A percentile compares a stretch with the other conserved stretches of the same genome.
Conservation (phyloP, 2,797 vertebrate species). For the Mionectes olivaceus region DNA sequence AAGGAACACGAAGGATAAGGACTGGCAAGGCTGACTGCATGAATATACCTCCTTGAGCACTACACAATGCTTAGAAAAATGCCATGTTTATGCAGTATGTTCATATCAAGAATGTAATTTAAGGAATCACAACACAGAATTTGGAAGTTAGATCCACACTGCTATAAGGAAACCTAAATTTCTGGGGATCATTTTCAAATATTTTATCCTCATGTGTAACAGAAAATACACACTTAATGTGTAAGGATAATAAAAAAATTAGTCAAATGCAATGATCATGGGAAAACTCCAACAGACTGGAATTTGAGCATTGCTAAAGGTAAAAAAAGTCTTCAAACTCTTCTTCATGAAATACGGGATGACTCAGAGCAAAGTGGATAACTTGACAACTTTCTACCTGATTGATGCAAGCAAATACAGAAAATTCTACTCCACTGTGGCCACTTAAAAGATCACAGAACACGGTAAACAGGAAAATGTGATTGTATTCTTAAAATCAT, state of each 20-base stretch:
- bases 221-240: background rate
- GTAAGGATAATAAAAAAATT: background rate
- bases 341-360: background rate
- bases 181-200: background rate
- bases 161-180: background rate
- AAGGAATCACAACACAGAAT: background rate
- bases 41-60: background rate
- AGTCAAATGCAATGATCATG: background rate
- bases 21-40: background rate
- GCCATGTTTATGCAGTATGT: background rate
- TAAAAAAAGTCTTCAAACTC: background rate
- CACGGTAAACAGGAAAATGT: background rate
- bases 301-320: background rate
- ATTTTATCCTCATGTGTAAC: background rate
- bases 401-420: background rate
- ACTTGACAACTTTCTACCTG: background rate
- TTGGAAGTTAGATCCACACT: background rate
- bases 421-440: background rate
- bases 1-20: background rate
- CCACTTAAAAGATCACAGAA: background rate
- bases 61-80: background rate
- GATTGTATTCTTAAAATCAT: background rate
- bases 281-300: background rate
- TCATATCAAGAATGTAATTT: background rate
- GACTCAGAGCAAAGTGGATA: background rate